Percentiles rank a stretch among this genome's conserved stretches.
Conservation (phyloP, 1,140 invertebrate species). For the Leucophenga varia region DNA sequence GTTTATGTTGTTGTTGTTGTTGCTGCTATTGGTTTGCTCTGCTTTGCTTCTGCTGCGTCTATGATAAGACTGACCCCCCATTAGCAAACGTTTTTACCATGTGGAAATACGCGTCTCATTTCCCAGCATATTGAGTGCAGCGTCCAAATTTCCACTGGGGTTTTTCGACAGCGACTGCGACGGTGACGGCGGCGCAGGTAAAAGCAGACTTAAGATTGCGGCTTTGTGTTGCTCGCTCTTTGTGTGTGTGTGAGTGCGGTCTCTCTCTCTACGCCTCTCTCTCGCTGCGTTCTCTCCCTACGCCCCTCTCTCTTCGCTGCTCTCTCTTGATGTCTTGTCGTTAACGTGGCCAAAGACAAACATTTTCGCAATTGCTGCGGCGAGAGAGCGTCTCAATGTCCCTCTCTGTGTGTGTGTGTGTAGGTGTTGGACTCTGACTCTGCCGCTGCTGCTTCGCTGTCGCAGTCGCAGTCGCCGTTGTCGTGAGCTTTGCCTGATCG, state of each 20-base stretch:
- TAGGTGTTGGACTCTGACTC: slow-evolving; percentile 13
- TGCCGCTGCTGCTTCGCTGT: slow-evolving; percentile 13
- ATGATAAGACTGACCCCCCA: slow-evolving; percentile 44
- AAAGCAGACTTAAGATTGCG: slow-evolving; percentile 29
- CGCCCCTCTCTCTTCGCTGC: slow-evolving; percentile 12
- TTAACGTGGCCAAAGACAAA: slow-evolving; percentile 23
- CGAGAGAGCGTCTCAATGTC: slow-evolving; percentile 12
- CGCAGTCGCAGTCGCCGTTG: slow-evolving; percentile 19
- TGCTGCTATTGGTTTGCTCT: slow-evolving; percentile 22
- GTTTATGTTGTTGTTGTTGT: slow-evolving; percentile 26
- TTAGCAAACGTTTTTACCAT: slow-evolving; percentile 29
- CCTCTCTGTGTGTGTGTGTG: slow-evolving; percentile 12
- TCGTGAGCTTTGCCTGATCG: slow-evolving; percentile 45
- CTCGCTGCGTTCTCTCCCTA: slow-evolving; percentile 3
- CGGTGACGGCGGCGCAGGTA: slow-evolving; percentile 21
- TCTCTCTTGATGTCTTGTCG: slow-evolving; percentile 10
- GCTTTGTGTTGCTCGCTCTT: no score
- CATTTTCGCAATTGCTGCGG: slow-evolving; percentile 22
- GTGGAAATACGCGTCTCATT: slow-evolving; percentile 13
- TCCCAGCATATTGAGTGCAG: slow-evolving; percentile 17
- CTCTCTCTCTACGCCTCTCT: no score
- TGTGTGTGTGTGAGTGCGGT: no score
- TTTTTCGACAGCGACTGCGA: slow-evolving; percentile 17
- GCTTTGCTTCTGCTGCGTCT: slow-evolving; percentile 15
- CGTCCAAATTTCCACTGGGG: slow-evolving; percentile 38